These are phyloP conservation scores for Brachionus asplanchnoidis DNA, from an alignment of 1,140 invertebrate species.

Conservation along the genomic window DNA sequence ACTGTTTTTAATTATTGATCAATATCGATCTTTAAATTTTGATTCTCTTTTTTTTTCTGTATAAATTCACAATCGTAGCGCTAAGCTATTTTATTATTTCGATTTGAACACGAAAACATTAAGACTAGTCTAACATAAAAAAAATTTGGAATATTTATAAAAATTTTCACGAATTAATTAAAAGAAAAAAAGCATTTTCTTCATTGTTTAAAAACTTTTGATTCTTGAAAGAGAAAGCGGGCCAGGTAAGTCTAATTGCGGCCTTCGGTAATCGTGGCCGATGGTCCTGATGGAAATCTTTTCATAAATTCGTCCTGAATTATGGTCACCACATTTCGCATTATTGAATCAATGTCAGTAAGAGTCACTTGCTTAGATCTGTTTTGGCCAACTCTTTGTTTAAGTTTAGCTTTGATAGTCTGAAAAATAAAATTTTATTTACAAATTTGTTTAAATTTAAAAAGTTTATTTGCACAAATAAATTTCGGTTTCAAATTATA, in stretches of 20 bases:
- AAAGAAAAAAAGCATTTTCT: neutral
- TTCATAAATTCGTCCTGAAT: conserved; percentile 42
- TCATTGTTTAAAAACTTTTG: neutral
- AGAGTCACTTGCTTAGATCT: conserved; percentile 23
- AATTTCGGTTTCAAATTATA: neutral
- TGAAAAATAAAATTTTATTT: neutral
- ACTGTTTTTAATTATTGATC: neutral
- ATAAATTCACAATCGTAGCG: neutral
- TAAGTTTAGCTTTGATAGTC: conserved; percentile 32
- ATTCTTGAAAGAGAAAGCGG: neutral
- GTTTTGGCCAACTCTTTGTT: conserved; percentile 40
- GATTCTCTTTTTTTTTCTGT: neutral
- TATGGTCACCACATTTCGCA: conserved; percentile 39
- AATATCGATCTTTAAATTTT: neutral
- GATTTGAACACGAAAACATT: neutral
- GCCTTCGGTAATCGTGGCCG: neutral
- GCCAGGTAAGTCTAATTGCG: neutral
- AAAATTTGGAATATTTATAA: neutral
- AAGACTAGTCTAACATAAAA: conserved; percentile 31
- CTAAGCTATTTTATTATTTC: neutral
- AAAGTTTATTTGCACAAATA: neutral
- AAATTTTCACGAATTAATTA: neutral
- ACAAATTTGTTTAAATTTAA: neutral
- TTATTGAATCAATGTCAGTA: conserved; percentile 32
- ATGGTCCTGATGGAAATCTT: conserved; percentile 37